A percentile compares a stretch with the other conserved stretches of the same genome.
Evolutionary conservation across 2,888 invertebrate species (phyloP).

Genomic region (Yponomeuta sedellus): DNA sequence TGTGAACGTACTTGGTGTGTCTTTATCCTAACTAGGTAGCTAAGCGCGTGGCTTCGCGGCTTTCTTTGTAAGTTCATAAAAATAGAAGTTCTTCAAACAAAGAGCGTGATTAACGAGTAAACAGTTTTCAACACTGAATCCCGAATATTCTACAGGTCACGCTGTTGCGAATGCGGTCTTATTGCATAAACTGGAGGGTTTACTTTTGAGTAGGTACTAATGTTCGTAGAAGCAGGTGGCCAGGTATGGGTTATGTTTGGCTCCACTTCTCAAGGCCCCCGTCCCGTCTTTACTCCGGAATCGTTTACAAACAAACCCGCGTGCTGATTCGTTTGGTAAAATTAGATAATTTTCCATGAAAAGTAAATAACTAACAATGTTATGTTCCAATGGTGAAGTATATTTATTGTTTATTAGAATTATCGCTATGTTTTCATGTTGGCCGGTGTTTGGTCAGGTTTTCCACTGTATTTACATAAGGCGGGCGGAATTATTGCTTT

Average conservation of each 20-base stretch:
- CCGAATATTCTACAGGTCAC: neutral
- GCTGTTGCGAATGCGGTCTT: neutral
- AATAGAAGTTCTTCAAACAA: slow-evolving; percentile 72
- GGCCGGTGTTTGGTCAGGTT: slow-evolving; percentile 6
- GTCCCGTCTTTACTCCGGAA: slow-evolving; percentile 38
- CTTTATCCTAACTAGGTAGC: neutral
- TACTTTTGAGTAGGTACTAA: slow-evolving; percentile 1
- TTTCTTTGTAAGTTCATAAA: slow-evolving; percentile 41
- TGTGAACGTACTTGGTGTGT: no score
- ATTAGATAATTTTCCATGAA: slow-evolving; percentile 61
- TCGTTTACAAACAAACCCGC: slow-evolving; percentile 63
- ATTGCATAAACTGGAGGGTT: neutral
- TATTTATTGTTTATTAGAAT: neutral
- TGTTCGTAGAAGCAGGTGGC: slow-evolving; percentile 33
- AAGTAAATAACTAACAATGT: slow-evolving; percentile 41
- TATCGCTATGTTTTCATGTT: neutral
- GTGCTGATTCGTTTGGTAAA: slow-evolving; percentile 55
- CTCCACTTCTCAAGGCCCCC: slow-evolving; percentile 61
- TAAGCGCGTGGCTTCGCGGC: neutral
- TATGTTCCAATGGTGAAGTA: slow-evolving; percentile 30
- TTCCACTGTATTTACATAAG: slow-evolving; percentile 10
- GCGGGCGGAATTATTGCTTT: neutral
- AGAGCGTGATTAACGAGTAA: slow-evolving; percentile 71
- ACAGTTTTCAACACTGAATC: slow-evolving; percentile 40
- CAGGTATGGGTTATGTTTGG: slow-evolving; percentile 51